Percentiles rank a stretch among this genome's conserved stretches.
phyloP scores from a whole-genome alignment of 2,888 invertebrate species.

The Stramonita haemastoma region DNA sequence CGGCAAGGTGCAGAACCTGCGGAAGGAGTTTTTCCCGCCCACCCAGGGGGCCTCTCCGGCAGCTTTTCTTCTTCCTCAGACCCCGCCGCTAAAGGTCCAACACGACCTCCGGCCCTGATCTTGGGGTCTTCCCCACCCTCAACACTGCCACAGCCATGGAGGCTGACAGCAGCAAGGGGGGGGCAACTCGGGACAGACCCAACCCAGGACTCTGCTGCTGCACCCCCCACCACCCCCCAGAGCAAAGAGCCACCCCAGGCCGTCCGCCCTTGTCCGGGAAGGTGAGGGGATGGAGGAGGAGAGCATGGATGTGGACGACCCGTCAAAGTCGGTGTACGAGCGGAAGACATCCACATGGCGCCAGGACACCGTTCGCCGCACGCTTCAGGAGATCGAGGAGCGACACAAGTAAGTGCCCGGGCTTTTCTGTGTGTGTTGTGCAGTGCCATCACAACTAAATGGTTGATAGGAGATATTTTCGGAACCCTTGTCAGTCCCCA shows the following conservation, averaged over 20 bases:
- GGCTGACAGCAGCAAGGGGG: background rate
- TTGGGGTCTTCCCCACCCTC: background rate
- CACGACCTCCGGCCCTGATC: background rate
- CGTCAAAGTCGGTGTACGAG: slow-evolving; percentile 77
- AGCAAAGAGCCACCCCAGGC: slow-evolving; percentile 39
- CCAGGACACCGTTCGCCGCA: slow-evolving; percentile 84
- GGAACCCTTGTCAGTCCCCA: no score
- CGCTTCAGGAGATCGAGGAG: slow-evolving; percentile 83
- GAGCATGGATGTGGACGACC: slow-evolving; percentile 39
- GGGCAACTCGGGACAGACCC: background rate
- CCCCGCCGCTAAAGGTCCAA: slow-evolving; percentile 4
- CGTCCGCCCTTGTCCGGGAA: background rate
- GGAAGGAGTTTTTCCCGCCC: slow-evolving; percentile 78
- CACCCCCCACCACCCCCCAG: background rate
- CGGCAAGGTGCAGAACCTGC: slow-evolving; percentile 83
- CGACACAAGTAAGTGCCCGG: slow-evolving; percentile 68
- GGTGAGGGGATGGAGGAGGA: slow-evolving; percentile 17
- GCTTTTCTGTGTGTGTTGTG: no score
- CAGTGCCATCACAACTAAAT: no score
- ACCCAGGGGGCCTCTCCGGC: slow-evolving; percentile 30
- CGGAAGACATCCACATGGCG: slow-evolving; percentile 83
- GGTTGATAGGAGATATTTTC: no score
- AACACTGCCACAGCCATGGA: background rate
- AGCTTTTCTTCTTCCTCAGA: background rate
- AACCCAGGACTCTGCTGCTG: background rate